Conservation (phyloP, 2,797 vertebrate genomes). For the Rhinoraja longicauda region DNA sequence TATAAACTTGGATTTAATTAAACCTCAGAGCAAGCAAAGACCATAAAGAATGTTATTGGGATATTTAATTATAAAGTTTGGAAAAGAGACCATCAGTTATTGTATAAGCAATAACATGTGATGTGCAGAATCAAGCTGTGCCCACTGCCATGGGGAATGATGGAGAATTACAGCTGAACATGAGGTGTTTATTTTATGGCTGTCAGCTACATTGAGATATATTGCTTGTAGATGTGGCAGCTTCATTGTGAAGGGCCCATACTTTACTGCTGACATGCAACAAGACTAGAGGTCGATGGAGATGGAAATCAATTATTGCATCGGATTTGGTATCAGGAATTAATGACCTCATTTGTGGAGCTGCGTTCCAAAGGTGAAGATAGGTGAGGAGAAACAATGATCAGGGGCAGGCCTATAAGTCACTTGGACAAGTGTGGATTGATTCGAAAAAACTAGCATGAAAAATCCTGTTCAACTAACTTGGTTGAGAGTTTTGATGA, state of each 20-base stretch:
- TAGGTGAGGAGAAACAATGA: no score
- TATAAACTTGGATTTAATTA: background rate
- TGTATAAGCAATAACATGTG: background rate
- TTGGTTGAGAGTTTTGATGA: background rate
- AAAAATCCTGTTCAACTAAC: no score
- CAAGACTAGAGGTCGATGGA: background rate
- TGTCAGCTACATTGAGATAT: background rate
- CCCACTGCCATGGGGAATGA: background rate
- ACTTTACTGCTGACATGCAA: background rate
- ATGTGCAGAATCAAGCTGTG: background rate
- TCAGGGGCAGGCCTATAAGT: no score
- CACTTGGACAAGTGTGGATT: background rate
- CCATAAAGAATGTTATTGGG: no score
- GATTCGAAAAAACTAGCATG: no score
- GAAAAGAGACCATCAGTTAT: no score
- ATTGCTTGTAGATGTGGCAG: background rate
- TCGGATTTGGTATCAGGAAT: background rate
- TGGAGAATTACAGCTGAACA: background rate
- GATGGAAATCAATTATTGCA: background rate
- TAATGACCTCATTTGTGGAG: background rate
- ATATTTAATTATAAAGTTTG: background rate
- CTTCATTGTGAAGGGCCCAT: background rate
- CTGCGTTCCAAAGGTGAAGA: no score
- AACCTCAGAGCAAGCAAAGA: background rate
- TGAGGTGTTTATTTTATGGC: background rate